Conservation (phyloP, 1,140 invertebrate species). For the Neodiprion virginianus region DNA sequence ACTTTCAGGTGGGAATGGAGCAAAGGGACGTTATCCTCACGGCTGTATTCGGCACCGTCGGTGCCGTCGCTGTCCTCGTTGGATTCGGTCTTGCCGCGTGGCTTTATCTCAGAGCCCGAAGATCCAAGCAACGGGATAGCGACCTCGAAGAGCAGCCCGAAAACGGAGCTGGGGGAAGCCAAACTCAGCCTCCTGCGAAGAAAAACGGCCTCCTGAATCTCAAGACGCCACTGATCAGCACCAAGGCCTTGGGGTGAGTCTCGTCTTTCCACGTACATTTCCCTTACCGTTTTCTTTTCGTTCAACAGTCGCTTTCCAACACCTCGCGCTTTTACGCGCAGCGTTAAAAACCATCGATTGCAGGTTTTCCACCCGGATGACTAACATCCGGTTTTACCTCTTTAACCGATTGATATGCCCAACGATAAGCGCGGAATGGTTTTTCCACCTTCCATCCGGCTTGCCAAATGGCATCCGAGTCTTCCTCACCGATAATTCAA, state of each 20-base stretch:
- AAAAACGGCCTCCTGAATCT: constrained; percentile 77
- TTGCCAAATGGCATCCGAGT: no score
- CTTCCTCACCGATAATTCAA: no score
- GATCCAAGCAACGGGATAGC: constrained; percentile 50
- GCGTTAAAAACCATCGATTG: no score
- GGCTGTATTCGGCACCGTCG: constrained; percentile 60
- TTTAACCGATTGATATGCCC: no score
- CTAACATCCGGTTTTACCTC: no score
- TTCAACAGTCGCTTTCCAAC: no score
- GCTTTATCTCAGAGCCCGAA: constrained; percentile 56
- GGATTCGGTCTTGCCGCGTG: constrained; percentile 58
- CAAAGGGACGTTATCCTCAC: constrained; percentile 60
- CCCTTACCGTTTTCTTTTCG: no score
- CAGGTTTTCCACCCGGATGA: no score
- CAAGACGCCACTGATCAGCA: constrained; percentile 78
- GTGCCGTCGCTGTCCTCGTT: constrained; percentile 54
- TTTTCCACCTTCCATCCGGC: no score
- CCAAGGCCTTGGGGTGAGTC: constrained; percentile 69
- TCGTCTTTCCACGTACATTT: no score
- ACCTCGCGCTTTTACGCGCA: no score
- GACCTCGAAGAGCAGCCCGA: constrained; percentile 52
- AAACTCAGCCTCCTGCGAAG: constrained; percentile 39
- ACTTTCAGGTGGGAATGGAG: constrained; percentile 61
- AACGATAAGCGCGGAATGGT: no score
- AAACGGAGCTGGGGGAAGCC: constrained; percentile 32